Percentiles rank a stretch among this genome's conserved stretches.
phyloP scores from a whole-genome alignment of 2,797 vertebrate genomes.

The Melanotaenia maccullochi region DNA sequence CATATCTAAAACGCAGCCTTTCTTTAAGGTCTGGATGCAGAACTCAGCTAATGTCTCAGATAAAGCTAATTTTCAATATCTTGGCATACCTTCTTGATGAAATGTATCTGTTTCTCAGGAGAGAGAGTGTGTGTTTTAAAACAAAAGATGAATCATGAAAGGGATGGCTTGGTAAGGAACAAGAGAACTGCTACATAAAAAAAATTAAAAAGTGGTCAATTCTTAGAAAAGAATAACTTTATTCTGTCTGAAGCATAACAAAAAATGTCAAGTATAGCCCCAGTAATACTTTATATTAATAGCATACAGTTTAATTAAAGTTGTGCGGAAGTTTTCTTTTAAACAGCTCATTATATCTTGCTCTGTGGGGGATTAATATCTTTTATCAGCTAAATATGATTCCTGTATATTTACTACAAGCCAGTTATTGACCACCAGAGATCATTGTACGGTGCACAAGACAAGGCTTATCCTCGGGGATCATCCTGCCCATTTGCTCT shows the following conservation, averaged over 20 bases:
- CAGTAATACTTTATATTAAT: not conserved
- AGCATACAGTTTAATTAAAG: not conserved
- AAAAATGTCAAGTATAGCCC: not conserved
- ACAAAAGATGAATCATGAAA: slow-evolving; percentile 14
- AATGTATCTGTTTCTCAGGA: not conserved
- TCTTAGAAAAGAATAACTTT: not conserved
- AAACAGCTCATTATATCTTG: not conserved
- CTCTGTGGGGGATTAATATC: not conserved
- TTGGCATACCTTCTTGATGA: not conserved
- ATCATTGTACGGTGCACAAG: slow-evolving; percentile 8
- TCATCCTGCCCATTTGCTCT: not conserved
- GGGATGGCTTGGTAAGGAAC: not conserved
- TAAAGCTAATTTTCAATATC: slow-evolving; percentile 14
- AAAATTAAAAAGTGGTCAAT: not conserved
- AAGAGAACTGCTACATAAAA: not conserved
- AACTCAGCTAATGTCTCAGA: slow-evolving; percentile 10
- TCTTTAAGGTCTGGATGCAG: slow-evolving; percentile 21
- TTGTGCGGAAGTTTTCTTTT: not conserved
- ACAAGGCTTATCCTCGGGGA: slow-evolving; percentile 13
- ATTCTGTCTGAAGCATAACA: not conserved
- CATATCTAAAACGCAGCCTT: slow-evolving; percentile 40
- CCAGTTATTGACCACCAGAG: slow-evolving; percentile 1
- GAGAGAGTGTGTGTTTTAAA: slow-evolving; percentile 12
- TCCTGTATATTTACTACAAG: not conserved
- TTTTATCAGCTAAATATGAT: not conserved